These are phyloP conservation scores for Ceratina calcarata DNA, from an alignment of 1,140 invertebrate species.

Conservation along the genomic window DNA sequence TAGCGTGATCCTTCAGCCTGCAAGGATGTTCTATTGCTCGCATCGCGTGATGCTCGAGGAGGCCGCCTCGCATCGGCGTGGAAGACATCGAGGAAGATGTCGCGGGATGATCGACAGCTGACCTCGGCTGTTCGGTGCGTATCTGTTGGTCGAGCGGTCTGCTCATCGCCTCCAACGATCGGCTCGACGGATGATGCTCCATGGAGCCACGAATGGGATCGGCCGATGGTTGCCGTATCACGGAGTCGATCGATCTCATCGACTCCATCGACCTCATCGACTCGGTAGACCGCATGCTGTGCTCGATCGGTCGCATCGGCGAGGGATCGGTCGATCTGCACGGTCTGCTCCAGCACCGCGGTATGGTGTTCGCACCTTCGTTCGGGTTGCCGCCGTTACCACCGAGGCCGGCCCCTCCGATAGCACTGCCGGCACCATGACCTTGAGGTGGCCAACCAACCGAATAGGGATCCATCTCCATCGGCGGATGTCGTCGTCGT, in stretches of 20 bases:
- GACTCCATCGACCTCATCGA: slow-evolving; percentile 78
- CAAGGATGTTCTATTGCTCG: slow-evolving; percentile 75
- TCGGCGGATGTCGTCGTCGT: slow-evolving; percentile 19
- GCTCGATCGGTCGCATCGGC: slow-evolving; percentile 77
- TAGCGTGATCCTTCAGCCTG: slow-evolving; percentile 73
- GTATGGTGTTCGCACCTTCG: slow-evolving; percentile 48
- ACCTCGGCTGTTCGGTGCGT: slow-evolving; percentile 69
- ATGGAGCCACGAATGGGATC: slow-evolving; percentile 54
- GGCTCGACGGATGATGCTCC: slow-evolving; percentile 67
- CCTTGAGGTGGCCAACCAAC: slow-evolving; percentile 73
- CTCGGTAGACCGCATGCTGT: slow-evolving; percentile 75
- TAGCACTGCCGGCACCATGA: slow-evolving; percentile 59
- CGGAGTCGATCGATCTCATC: slow-evolving; percentile 76
- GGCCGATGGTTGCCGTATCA: slow-evolving; percentile 65
- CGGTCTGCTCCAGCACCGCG: slow-evolving; percentile 76
- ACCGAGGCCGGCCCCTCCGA: slow-evolving; percentile 7
- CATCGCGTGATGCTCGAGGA: slow-evolving; percentile 66
- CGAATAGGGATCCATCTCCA: slow-evolving; percentile 74
- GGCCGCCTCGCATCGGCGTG: slow-evolving; percentile 43
- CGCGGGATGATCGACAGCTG: slow-evolving; percentile 44
- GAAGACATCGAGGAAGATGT: slow-evolving; percentile 50
- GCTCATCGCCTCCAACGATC: slow-evolving; percentile 71
- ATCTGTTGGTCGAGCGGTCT: slow-evolving; percentile 62
- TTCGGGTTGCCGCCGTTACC: neutral
- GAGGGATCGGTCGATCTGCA: slow-evolving; percentile 78